phyloP scores from a whole-genome alignment of 2,113 vertebrate species.

The Corythornis vintsioides region DNA sequence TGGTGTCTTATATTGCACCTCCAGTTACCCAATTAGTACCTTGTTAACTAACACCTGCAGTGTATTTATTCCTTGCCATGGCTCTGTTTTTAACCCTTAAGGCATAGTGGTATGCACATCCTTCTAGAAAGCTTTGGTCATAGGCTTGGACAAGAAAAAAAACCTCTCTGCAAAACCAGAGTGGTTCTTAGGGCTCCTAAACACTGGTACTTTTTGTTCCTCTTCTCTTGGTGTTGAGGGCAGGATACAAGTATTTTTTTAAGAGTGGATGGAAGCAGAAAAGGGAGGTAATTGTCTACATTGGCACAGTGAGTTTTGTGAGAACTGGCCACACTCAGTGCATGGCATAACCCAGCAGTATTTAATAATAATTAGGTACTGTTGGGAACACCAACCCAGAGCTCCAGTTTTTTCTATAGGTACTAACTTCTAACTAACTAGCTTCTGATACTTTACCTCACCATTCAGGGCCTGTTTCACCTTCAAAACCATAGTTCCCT shows the following conservation, averaged over 20 bases:
- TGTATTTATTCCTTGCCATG: constrained; percentile 20
- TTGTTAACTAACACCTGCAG: constrained; percentile 42
- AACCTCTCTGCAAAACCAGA: background rate
- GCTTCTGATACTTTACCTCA: background rate
- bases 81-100: background rate
- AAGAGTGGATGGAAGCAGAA: background rate
- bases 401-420: background rate
- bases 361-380: background rate
- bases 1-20: constrained; percentile 20
- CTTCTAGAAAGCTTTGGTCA: background rate
- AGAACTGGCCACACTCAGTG: background rate
- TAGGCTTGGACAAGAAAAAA: background rate
- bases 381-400: fast-evolving
- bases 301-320: background rate
- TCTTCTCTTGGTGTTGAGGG: background rate
- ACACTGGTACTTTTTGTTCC: background rate
- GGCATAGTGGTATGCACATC: background rate
- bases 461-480: background rate
- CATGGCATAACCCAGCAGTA: background rate
- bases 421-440: background rate
- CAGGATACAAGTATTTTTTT: background rate
- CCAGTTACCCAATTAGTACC: constrained; percentile 56
- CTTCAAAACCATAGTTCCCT: background rate
- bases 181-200: background rate
- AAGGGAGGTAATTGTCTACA: background rate